phyloP scores from a whole-genome alignment of 2,888 invertebrate genomes.

The Tortricodes alternella region DNA sequence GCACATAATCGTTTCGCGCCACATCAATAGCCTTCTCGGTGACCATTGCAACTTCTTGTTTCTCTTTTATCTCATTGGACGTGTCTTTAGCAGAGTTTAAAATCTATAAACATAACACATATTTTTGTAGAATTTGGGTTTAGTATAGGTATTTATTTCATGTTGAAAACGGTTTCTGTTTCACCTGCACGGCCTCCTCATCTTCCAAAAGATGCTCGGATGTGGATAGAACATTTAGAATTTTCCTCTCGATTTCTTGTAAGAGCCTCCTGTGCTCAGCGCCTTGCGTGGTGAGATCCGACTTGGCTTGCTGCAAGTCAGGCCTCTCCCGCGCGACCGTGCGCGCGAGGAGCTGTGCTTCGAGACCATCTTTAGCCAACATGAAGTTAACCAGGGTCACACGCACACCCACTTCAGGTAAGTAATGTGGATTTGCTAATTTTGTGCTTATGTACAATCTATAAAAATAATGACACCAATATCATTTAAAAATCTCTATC shows the following conservation, averaged over 20 bases:
- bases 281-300: constrained; percentile 92
- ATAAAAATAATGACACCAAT: constrained; percentile 33
- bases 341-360: constrained; percentile 94
- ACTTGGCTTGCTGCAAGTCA: constrained; percentile 95
- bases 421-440: constrained; percentile 95
- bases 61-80: constrained; percentile 95
- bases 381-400: constrained; percentile 95
- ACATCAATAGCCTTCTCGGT: constrained; percentile 95
- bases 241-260: constrained; percentile 96
- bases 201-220: constrained; percentile 88
- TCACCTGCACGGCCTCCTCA: constrained; percentile 91
- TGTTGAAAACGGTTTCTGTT: background rate
- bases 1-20: constrained; percentile 92
- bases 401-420: constrained; percentile 96
- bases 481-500: no score
- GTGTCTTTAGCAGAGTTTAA: constrained; percentile 94
- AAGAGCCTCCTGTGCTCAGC: constrained; percentile 91
- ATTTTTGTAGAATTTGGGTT: no score
- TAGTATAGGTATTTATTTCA: no score
- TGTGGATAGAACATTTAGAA: constrained; percentile 84
- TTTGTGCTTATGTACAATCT: constrained; percentile 97
- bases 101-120: constrained; percentile 70
- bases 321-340: constrained; percentile 96
- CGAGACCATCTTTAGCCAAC: constrained; percentile 93
- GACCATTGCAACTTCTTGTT: constrained; percentile 93